These are phyloP conservation scores for Peucedramus taeniatus DNA, from an alignment of 2,113 vertebrate species.

Conservation along the genomic window DNA sequence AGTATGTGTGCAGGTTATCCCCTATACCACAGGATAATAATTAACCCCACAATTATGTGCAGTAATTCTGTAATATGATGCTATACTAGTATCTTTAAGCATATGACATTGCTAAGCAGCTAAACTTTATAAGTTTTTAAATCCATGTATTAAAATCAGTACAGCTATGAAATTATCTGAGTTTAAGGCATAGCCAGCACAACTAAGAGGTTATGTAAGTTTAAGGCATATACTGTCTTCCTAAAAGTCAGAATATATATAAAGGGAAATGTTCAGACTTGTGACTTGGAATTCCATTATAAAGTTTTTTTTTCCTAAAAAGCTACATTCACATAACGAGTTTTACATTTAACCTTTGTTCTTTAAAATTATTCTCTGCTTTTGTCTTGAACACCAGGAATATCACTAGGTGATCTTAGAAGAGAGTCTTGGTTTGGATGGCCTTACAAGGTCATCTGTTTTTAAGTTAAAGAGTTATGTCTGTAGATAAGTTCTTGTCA, in stretches of 20 bases:
- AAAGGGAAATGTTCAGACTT: background rate
- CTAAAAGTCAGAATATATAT: background rate
- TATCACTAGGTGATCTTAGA: background rate
- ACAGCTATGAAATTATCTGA: background rate
- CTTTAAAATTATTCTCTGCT: background rate
- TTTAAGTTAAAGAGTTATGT: background rate
- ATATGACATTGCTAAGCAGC: background rate
- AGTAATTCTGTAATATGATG: background rate
- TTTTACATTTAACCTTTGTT: background rate
- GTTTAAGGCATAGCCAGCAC: background rate
- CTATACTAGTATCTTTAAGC: background rate
- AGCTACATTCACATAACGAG: background rate
- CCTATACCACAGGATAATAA: background rate
- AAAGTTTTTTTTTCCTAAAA: background rate
- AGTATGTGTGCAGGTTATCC: background rate
- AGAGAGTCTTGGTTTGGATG: background rate
- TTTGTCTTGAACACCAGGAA: background rate
- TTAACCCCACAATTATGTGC: background rate
- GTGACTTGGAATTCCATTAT: background rate
- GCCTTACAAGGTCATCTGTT: background rate
- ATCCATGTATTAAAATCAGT: background rate
- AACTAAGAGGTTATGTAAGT: background rate
- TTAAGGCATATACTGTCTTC: background rate
- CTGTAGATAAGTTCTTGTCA: background rate
- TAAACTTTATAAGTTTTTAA: background rate